These are phyloP conservation scores for Tragelaphus eurycerus DNA, from an alignment of 2,797 vertebrate species.

Conservation along the genomic window DNA sequence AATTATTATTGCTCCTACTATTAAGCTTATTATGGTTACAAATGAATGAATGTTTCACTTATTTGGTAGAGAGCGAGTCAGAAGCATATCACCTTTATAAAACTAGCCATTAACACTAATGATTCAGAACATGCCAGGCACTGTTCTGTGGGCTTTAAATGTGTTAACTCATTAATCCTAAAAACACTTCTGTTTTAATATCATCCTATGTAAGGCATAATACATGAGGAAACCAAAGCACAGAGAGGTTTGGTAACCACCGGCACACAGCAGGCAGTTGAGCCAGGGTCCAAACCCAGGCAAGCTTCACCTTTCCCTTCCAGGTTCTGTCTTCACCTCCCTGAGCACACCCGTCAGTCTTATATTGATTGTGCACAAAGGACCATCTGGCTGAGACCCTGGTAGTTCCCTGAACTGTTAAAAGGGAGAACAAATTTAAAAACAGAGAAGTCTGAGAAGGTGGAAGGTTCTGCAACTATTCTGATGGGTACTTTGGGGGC, in stretches of 20 bases:
- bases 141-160: neutral
- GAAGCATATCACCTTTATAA: neutral
- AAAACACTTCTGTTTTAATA: constrained; percentile 9
- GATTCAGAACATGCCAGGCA: neutral
- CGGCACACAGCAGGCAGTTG: neutral
- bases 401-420: neutral
- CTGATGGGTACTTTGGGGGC: neutral
- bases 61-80: neutral
- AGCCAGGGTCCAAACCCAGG: neutral
- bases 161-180: neutral
- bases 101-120: neutral
- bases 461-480: neutral
- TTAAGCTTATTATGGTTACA: neutral
- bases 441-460: neutral
- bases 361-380: neutral
- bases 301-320: neutral
- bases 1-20: neutral
- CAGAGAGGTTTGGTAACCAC: neutral
- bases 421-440: neutral
- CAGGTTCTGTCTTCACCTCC: neutral
- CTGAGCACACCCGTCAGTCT: neutral
- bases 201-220: neutral
- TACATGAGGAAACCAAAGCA: neutral
- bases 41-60: neutral
- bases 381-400: neutral